Evolutionary conservation across 1,140 invertebrate genomes (phyloP).

Genomic region (Macrotrachela quadricornifera): DNA sequence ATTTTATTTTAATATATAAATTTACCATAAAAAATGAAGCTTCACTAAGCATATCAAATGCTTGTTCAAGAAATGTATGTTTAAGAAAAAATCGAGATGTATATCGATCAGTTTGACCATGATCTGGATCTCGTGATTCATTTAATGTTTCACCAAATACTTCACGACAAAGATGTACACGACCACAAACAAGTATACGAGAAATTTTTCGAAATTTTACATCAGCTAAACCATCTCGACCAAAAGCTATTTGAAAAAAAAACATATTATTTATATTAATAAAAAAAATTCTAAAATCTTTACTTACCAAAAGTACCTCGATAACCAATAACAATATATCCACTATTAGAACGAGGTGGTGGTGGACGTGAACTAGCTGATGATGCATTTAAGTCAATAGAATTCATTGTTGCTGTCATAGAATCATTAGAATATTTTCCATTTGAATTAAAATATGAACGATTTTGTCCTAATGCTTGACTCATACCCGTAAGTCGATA

Average conservation of each 20-base stretch:
- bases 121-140: constrained; percentile 83
- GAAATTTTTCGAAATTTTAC: constrained; percentile 87
- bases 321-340: constrained; percentile 86
- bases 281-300: too few species aligned
- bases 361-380: neutral
- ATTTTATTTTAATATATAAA: too few species aligned
- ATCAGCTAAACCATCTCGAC: constrained; percentile 75
- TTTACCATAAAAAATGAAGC: too few species aligned
- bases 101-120: constrained; percentile 63
- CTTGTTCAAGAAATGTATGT: constrained; percentile 89
- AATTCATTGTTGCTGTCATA: too few species aligned
- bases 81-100: constrained; percentile 94
- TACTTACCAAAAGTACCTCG: constrained; percentile 65
- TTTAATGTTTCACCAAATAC: constrained; percentile 70
- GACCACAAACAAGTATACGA: constrained; percentile 77
- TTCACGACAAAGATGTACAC: constrained; percentile 40
- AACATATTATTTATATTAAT: too few species aligned
- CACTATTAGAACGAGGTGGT: constrained; percentile 14
- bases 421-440: neutral
- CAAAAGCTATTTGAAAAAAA: constrained; percentile 32
- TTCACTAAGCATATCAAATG: constrained; percentile 84
- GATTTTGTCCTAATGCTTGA: constrained; percentile 13
- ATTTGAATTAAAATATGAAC: neutral
- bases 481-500: constrained; percentile 43
- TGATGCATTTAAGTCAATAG: too few species aligned